Evolutionary conservation across 2,797 vertebrate genomes (phyloP).

Genomic region (Zenarchopterus dispar): DNA sequence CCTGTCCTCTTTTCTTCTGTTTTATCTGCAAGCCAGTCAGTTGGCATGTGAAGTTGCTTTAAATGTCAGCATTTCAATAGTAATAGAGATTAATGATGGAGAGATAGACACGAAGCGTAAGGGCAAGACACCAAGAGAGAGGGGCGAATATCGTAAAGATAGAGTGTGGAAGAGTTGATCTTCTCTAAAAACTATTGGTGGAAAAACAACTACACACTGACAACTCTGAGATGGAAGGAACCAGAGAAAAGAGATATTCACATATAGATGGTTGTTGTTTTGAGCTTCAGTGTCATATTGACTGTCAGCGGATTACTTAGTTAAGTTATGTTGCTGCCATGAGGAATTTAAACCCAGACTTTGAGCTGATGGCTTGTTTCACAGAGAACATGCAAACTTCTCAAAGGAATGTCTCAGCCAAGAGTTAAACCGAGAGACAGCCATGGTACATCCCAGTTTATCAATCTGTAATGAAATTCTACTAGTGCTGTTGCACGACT

Average conservation of each 20-base stretch:
- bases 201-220: conserved; percentile 11
- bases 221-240: conserved; percentile 11
- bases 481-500: conserved; percentile 9
- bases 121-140: conserved; percentile 35
- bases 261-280: conserved; percentile 19
- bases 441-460: too few species aligned
- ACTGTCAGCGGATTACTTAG: conserved; percentile 19
- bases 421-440: too few species aligned
- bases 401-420: too few species aligned
- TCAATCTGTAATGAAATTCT: conserved; percentile 6
- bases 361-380: background rate
- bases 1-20: conserved; percentile 19
- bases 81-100: conserved; percentile 72
- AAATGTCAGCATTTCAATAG: conserved; percentile 82
- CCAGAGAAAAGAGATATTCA: conserved; percentile 7
- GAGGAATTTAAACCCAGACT: conserved; percentile 23
- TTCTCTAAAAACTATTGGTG: conserved; percentile 35
- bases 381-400: too few species aligned
- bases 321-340: conserved; percentile 15
- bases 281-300: conserved; percentile 17
- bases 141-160: conserved; percentile 71
- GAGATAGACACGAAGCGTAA: conserved; percentile 52
- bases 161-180: conserved; percentile 45
- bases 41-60: conserved; percentile 67
- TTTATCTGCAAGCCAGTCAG: conserved; percentile 60